Conservation (phyloP, 2,797 vertebrate genomes). For the Helicolenus hilgendorfi region DNA sequence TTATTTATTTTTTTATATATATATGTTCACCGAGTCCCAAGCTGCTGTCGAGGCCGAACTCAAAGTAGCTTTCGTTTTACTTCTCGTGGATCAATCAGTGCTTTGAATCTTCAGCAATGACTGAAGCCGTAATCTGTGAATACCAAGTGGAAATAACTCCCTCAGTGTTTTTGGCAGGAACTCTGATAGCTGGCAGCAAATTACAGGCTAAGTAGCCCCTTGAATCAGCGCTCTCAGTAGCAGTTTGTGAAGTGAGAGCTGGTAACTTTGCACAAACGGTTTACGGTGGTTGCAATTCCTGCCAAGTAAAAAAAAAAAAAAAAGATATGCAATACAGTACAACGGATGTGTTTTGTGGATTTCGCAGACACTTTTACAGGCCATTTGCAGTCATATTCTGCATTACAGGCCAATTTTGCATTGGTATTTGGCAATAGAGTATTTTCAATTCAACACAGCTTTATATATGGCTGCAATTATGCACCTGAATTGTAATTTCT, state of each 20-base stretch:
- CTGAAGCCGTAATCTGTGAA: constrained; percentile 53
- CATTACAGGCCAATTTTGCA: neutral
- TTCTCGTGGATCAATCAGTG: constrained; percentile 33
- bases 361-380: neutral
- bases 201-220: constrained; percentile 31
- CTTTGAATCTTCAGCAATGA: constrained; percentile 64
- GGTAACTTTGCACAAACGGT: constrained; percentile 18
- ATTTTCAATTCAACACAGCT: neutral
- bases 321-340: neutral
- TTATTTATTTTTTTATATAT: neutral
- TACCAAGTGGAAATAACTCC: constrained; percentile 52
- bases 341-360: neutral
- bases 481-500: neutral
- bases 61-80: constrained; percentile 28
- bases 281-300: neutral
- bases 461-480: neutral
- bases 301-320: neutral
- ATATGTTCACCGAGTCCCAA: neutral
- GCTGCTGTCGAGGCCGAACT: constrained; percentile 9
- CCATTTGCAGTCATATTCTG: neutral
- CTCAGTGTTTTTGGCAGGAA: constrained; percentile 52
- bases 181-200: constrained; percentile 55
- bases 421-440: neutral
- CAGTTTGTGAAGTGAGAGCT: constrained; percentile 33
- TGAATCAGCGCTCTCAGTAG: constrained; percentile 13